Evolutionary conservation across 2,797 vertebrate species (phyloP), one percentile per base, ranked within the genome.

Genomic region (Chanos chanos): DNA sequence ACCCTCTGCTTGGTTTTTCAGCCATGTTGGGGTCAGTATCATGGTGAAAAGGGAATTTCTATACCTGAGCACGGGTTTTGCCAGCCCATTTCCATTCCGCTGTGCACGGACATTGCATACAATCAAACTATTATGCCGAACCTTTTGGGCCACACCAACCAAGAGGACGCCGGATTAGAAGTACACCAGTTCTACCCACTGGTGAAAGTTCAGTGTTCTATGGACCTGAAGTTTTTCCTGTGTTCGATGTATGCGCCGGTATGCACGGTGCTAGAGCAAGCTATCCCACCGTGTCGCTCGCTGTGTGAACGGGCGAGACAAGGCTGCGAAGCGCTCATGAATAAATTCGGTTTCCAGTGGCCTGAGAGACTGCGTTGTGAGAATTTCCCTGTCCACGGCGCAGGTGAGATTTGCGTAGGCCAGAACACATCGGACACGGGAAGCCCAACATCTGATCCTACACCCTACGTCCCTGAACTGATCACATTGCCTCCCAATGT

Each of bases 171-270:
- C 2, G 94, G 94, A 8, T 86, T 96, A 9, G 94, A 96, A 68
- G 94, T 96, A 64, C 94, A 96, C 78, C 94, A 96, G 85, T 96
- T 96, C 81, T 96, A 96, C 81, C 94, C 94, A 0, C 86, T 96
- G 57, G 94, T 96, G 0, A 96, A 96, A 77, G 94, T 96, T 65
- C 94, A 96, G 68, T 96, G 94, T 49, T 94, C 93, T 0, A 78
- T 90, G 0, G 94, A 96, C 56, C 85, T 96, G 1, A 95, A 95
- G 85, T 99, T 99, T 83, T 99, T 99, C 80, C 84, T 99, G 1
- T 99, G 96, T 78, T 99, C 96, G 69, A 99, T 99, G 96, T 98
- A 99, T 21, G 96, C 96, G 0, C 96, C 96, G 0, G 96, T 99
- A 1, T 99, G 96, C 82, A 99, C 96, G 0, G 96, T 99, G 39